Evolutionary conservation across 92 coral and sea anemone genomes (phyloP).

Genomic region (Epizoanthus rinbou): DNA sequence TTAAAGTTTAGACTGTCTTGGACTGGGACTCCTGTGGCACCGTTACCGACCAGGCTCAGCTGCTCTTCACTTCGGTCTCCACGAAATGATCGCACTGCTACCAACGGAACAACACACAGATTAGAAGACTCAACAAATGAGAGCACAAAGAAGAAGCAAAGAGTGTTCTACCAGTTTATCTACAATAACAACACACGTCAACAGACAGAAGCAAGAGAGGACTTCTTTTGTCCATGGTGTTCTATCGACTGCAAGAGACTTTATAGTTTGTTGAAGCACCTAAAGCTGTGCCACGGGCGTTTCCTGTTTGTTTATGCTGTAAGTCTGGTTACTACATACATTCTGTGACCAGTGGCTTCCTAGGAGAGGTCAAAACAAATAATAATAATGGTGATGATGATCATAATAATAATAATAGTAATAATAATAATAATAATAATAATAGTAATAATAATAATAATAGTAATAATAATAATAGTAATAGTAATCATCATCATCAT

Average conservation of each 20-base stretch:
- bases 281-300: conserved; percentile 94
- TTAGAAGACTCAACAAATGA: conserved; percentile 67
- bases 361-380: too few relatives aligned
- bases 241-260: conserved; percentile 88
- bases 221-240: conserved; percentile 96
- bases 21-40: conserved; percentile 78
- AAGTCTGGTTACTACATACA: conserved; percentile 46
- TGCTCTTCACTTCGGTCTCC: conserved; percentile 71
- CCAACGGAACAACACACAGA: conserved; percentile 56
- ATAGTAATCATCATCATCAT: too few relatives aligned
- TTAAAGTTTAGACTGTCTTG: conserved; percentile 91
- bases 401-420: too few relatives aligned
- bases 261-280: conserved; percentile 90
- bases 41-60: conserved; percentile 70
- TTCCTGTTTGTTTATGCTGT: conserved; percentile 93
- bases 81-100: conserved; percentile 58
- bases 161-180: conserved; percentile 94
- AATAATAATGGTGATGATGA: too few relatives aligned
- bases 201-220: conserved; percentile 97
- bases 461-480: too few relatives aligned
- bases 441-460: too few relatives aligned
- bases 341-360: too few relatives aligned
- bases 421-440: too few relatives aligned
- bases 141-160: conserved; percentile 65
- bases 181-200: conserved; percentile 96